Conservation (phyloP, 1,140 invertebrate species). For the Brachionus calyciflorus region DNA sequence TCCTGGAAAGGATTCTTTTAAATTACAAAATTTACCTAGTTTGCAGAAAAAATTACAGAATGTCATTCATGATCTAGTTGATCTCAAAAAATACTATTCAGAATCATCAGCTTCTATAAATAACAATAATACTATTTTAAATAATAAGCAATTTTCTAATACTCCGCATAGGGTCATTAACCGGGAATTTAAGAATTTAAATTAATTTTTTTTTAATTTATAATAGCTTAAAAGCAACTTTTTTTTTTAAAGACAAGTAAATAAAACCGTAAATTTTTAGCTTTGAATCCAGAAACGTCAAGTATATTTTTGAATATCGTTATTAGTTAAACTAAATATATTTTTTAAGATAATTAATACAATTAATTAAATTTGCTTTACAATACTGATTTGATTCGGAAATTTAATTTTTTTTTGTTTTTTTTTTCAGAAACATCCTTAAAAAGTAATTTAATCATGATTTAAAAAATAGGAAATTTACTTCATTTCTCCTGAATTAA, state of each 20-base stretch:
- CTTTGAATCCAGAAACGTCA: no score
- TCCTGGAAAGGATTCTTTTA: constrained; percentile 2
- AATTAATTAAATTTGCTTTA: no score
- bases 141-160: not conserved
- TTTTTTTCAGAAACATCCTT: no score
- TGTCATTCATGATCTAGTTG: constrained; percentile 14
- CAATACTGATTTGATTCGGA: no score
- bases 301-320: no score
- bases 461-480: no score
- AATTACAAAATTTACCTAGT: not conserved
- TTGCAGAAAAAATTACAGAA: constrained; percentile 7
- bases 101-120: not conserved
- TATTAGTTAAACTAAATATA: no score
- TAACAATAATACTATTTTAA: not conserved
- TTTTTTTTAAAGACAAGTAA: not conserved
- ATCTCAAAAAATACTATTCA: constrained; percentile 34
- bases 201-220: not conserved
- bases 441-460: no score
- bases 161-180: not conserved
- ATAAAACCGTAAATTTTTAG: no score
- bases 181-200: not conserved
- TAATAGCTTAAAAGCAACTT: not conserved
- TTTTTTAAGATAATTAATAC: no score
- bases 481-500: no score
- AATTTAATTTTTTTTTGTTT: no score